Evolutionary conservation across 2,113 vertebrate genomes (phyloP), one percentile per base, ranked within the genome.

Genomic region (Melanostigma gelatinosum): DNA sequence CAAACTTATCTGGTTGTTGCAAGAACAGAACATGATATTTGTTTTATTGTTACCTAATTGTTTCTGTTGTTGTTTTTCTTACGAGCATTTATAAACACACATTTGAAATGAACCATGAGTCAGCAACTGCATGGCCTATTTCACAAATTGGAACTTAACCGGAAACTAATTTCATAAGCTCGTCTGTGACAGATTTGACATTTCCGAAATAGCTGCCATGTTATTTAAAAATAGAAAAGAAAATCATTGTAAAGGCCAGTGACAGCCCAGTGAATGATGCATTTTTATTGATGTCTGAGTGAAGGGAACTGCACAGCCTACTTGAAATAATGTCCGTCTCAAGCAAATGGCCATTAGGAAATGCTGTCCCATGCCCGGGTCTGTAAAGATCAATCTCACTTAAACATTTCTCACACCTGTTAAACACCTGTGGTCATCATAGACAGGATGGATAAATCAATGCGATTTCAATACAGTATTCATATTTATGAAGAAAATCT

Each of bases 111-210:
- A 85, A 73, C 44, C 54, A 40, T 8, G 63, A 80, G 55, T n/a
- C 24, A 18, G 13, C 48, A 27, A 54, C 46, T 46, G 44, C 58
- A 8, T 24, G 67, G 11, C 38, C 38, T 61, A 27, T 78, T 80
- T 75, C 6, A 4, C 63, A 85, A 36, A 82, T 69, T 12, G 10
- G 54, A 57, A 24, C 4, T 27, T 13, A 57, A 57, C n/a, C 24
- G 24, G 11, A 27, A 40, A 3, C 57, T 80, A 65, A 77, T 83
- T 77, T 77, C 1, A 3, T 66, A 27, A 77, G 12, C 40, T 61
- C 36, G 63, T 81, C 50, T 67, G 71, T 58, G 70, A 78, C 46
- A 77, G 32, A 69, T 66, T 16, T 84, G 77, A 79, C 72, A 86
- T 85, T 83, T 80, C 24, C 34, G n/a, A 6, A 68, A 32, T 13